Evolutionary conservation across 2,113 vertebrate species (phyloP).

Genomic region (Edolisoma coerulescens): DNA sequence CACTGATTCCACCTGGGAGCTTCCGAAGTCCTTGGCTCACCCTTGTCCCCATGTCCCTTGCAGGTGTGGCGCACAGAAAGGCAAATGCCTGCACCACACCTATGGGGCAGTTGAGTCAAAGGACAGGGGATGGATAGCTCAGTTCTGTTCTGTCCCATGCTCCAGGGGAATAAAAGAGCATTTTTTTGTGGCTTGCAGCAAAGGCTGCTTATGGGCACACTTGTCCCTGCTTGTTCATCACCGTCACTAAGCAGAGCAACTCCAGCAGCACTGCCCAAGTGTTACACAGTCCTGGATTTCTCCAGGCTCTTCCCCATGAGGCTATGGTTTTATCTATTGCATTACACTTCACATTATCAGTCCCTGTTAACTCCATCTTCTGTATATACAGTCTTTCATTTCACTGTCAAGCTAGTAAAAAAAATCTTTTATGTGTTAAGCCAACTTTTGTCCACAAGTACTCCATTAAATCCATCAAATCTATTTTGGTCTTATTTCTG

Average conservation of each 20-base stretch:
- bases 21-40: rapidly evolving
- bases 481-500: constrained; percentile 49
- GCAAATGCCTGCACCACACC: background rate
- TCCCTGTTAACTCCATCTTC: background rate
- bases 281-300: background rate
- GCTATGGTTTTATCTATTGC: background rate
- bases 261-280: background rate
- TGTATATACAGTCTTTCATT: background rate
- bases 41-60: background rate
- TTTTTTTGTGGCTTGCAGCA: background rate
- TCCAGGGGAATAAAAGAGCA: background rate
- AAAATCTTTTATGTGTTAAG: background rate
- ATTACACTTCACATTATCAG: background rate
- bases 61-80: background rate
- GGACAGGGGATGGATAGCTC: background rate
- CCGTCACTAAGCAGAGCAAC: background rate
- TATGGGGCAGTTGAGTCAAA: background rate
- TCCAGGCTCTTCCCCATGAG: background rate
- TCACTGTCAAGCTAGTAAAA: background rate
- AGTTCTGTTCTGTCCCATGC: background rate
- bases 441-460: constrained; percentile 7
- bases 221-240: background rate
- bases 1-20: background rate
- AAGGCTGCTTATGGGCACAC: background rate
- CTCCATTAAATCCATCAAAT: constrained; percentile 43